A percentile compares a stretch with the other conserved stretches of the same genome.
phyloP scores from a whole-genome alignment of 2,113 vertebrate genomes.

The Trematocara nigrifrons region DNA sequence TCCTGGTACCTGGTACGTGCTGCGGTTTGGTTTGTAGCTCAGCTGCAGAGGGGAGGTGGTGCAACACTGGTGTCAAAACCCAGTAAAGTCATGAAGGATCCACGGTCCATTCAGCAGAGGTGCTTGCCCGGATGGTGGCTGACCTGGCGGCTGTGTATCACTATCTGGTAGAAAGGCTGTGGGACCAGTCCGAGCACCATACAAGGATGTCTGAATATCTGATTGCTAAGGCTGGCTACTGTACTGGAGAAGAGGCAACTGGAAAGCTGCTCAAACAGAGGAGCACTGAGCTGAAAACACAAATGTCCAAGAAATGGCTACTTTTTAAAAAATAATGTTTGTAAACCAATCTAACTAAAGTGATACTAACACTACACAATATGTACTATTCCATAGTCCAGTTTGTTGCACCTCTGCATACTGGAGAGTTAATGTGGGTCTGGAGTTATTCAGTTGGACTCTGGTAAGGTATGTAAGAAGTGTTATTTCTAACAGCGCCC shows the following conservation, averaged over 20 bases:
- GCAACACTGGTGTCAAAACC: neutral
- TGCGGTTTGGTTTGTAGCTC: neutral
- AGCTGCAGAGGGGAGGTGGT: neutral
- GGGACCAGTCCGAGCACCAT: neutral
- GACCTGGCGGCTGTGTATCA: neutral
- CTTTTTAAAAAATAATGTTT: rapidly evolving
- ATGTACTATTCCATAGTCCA: rapidly evolving
- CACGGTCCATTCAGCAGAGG: neutral
- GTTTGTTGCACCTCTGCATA: neutral
- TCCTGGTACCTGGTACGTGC: neutral
- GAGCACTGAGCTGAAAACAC: neutral
- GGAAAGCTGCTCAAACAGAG: neutral
- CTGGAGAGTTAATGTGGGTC: neutral
- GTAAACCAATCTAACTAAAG: neutral
- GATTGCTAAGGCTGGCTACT: neutral
- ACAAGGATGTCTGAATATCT: neutral
- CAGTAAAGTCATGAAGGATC: neutral
- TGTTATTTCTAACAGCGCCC: neutral
- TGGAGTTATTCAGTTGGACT: neutral
- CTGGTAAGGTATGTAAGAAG: neutral
- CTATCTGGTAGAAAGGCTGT: neutral
- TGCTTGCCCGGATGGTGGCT: neutral
- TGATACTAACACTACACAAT: neutral
- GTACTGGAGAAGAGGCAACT: neutral
- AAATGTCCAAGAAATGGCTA: neutral